Conservation (phyloP, 2,797 vertebrate species). For the Gymnodraco acuticeps region DNA sequence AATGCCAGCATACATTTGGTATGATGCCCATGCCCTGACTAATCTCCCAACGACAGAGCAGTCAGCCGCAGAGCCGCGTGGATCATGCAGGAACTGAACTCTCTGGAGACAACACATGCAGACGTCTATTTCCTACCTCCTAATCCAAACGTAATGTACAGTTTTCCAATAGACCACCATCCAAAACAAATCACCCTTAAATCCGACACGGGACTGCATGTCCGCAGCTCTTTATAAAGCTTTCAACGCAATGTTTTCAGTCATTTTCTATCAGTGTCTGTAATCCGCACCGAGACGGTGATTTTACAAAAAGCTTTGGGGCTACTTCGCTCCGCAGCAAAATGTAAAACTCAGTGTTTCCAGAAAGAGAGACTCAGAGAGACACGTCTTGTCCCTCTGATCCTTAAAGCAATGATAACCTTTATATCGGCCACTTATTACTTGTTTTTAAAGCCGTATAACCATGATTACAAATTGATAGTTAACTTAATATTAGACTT, state of each 20-base stretch:
- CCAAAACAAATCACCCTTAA: slow-evolving; percentile 48
- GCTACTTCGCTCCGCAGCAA: slow-evolving; percentile 58
- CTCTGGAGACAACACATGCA: slow-evolving; percentile 64
- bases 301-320: slow-evolving; percentile 71
- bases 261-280: slow-evolving; percentile 76
- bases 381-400: slow-evolving; percentile 65
- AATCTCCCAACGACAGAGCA: slow-evolving; percentile 46
- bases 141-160: slow-evolving; percentile 61
- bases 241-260: slow-evolving; percentile 71
- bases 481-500: slow-evolving; percentile 82
- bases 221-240: slow-evolving; percentile 81
- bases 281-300: slow-evolving; percentile 57
- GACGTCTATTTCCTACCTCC: slow-evolving; percentile 44
- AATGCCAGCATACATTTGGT: slow-evolving; percentile 53
- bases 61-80: slow-evolving; percentile 55
- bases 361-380: slow-evolving; percentile 79
- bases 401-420: slow-evolving; percentile 87
- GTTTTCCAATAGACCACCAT: slow-evolving; percentile 55
- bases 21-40: slow-evolving; percentile 42
- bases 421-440: slow-evolving; percentile 86
- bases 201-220: slow-evolving; percentile 58
- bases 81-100: slow-evolving; percentile 63
- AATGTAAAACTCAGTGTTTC: slow-evolving; percentile 84
- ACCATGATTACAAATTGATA: slow-evolving; percentile 86
- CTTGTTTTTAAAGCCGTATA: slow-evolving; percentile 90